phyloP scores from a whole-genome alignment of 2,888 invertebrate genomes.

The Chironomus tentans region DNA sequence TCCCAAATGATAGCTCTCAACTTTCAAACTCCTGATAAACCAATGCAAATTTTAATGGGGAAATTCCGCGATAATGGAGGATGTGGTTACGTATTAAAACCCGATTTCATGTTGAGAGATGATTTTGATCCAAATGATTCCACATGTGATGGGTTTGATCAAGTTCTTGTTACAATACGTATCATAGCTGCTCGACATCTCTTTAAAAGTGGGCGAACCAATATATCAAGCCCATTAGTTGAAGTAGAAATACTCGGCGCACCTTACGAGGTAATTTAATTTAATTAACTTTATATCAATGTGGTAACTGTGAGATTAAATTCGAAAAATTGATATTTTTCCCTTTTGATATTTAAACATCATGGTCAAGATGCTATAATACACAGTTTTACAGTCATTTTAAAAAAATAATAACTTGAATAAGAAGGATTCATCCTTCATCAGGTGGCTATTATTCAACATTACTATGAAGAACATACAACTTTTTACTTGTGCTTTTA shows the following conservation, averaged over 20 bases:
- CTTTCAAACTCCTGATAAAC: conserved; percentile 90
- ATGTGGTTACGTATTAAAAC: conserved; percentile 88
- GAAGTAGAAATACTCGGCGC: conserved; percentile 86
- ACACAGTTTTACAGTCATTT: too few species aligned
- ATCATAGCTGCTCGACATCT: conserved; percentile 87
- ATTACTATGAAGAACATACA: too few species aligned
- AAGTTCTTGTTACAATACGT: conserved; percentile 58
- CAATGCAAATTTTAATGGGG: conserved; percentile 94
- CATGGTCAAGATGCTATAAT: too few species aligned
- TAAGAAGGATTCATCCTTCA: too few species aligned
- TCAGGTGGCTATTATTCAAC: too few species aligned
- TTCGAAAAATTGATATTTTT: too few species aligned
- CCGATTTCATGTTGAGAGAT: conserved; percentile 76
- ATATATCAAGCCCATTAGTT: conserved; percentile 82
- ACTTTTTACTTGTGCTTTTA: too few species aligned
- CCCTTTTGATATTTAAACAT: too few species aligned
- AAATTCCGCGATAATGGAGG: conserved; percentile 86
- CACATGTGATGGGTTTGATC: conserved; percentile 49
- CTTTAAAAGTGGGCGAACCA: conserved; percentile 63
- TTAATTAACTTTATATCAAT: too few species aligned
- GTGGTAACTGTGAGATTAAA: too few species aligned
- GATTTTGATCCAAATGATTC: conserved; percentile 70
- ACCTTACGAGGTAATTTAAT: conserved; percentile 38
- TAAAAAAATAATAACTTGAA: too few species aligned
- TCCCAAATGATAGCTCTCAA: conserved; percentile 97